phyloP scores from a whole-genome alignment of 1,140 invertebrate species.

The Leptinotarsa undecemlineata region DNA sequence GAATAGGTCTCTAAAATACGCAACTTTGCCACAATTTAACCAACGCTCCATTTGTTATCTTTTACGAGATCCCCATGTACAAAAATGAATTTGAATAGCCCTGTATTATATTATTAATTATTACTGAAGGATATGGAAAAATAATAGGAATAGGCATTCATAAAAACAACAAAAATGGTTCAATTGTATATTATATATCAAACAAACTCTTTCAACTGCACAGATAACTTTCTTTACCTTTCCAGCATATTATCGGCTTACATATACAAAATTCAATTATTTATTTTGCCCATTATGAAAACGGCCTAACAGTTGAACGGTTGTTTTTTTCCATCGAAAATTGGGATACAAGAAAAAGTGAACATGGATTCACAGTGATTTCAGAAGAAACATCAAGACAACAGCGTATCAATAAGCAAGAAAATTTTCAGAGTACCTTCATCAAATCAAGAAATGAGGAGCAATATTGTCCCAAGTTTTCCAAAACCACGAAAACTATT shows the following conservation, averaged over 20 bases:
- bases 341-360: constrained; percentile 39
- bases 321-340: constrained; percentile 40
- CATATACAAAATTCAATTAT: constrained; percentile 29
- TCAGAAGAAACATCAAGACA: constrained; percentile 47
- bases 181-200: constrained; percentile 45
- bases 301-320: constrained; percentile 46
- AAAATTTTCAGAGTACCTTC: constrained; percentile 13
- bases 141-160: background rate
- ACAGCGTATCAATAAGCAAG: constrained; percentile 35
- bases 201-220: constrained; percentile 50
- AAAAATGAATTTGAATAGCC: too few species aligned
- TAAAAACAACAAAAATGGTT: constrained; percentile 37
- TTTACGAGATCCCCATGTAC: too few species aligned
- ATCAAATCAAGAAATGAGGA: constrained; percentile 17
- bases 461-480: constrained; percentile 45
- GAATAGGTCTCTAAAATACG: too few species aligned
- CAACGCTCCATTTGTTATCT: too few species aligned
- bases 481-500: constrained; percentile 48
- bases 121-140: too few species aligned
- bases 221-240: constrained; percentile 33
- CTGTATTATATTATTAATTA: too few species aligned
- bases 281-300: constrained; percentile 31
- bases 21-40: too few species aligned
- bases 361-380: constrained; percentile 43
- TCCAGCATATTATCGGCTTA: constrained; percentile 26